These are phyloP conservation scores for Sceloporus undulatus DNA, from an alignment of 2,113 vertebrate species.

Conservation along the genomic window DNA sequence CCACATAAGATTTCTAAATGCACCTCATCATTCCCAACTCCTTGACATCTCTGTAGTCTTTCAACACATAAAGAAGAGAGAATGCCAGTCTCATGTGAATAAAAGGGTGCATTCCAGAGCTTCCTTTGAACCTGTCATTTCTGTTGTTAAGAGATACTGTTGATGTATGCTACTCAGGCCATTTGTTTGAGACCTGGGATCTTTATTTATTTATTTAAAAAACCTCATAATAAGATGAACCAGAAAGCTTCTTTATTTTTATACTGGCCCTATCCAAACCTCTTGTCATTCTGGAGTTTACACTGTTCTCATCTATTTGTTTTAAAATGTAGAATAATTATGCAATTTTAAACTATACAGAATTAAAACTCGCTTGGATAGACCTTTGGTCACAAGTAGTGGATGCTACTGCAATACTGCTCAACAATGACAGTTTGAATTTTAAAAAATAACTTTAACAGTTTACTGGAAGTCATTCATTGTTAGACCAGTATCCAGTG, in stretches of 20 bases:
- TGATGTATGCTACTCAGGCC: background rate
- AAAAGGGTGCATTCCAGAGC: background rate
- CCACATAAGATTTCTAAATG: background rate
- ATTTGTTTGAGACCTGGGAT: background rate
- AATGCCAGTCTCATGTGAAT: background rate
- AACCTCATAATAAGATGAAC: background rate
- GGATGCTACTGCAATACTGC: background rate
- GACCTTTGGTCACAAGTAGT: background rate
- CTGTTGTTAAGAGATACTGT: background rate
- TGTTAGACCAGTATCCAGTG: no score
- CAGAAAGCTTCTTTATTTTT: background rate
- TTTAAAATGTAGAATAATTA: background rate
- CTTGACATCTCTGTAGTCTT: constrained; percentile 26
- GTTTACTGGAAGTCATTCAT: no score
- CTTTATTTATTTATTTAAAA: background rate
- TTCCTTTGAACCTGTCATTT: constrained; percentile 11
- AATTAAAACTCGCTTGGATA: background rate
- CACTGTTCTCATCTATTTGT: background rate
- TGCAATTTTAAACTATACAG: background rate
- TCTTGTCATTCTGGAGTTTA: background rate
- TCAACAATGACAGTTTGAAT: background rate
- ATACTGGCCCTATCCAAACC: background rate
- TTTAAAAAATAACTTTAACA: no score
- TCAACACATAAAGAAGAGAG: constrained; percentile 6
- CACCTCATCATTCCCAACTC: constrained; percentile 9